Conservation (phyloP, 2,797 vertebrate genomes). For the Lepilemur septentrionalis region DNA sequence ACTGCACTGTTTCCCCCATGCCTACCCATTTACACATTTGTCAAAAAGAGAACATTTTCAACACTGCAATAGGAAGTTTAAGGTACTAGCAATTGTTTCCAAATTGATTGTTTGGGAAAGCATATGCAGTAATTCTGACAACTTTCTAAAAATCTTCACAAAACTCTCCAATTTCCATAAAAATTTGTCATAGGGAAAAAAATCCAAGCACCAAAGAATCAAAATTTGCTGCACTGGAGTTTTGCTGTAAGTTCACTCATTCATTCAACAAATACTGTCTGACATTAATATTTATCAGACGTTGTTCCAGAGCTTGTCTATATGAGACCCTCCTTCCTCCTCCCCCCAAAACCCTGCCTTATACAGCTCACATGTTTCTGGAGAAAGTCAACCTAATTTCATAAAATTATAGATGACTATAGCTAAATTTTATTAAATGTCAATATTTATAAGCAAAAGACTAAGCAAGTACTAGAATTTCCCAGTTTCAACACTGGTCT, state of each 20-base stretch:
- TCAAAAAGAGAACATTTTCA: conserved; percentile 48
- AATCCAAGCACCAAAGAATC: background rate
- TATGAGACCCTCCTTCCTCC: accelerated
- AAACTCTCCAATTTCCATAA: background rate
- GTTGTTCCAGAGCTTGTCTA: background rate
- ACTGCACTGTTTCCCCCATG: conserved; percentile 56
- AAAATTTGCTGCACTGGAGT: background rate
- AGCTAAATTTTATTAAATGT: background rate
- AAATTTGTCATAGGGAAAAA: background rate
- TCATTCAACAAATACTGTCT: background rate
- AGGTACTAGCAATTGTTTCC: background rate
- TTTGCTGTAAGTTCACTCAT: background rate
- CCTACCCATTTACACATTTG: conserved; percentile 62
- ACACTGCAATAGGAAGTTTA: background rate
- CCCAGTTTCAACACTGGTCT: background rate
- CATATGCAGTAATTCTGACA: background rate
- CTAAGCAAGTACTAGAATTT: background rate
- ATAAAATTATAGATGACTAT: background rate
- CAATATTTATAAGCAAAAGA: background rate
- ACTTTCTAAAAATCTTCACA: background rate
- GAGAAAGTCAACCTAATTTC: background rate
- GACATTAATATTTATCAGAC: background rate
- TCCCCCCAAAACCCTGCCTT: background rate
- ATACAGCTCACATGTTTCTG: background rate
- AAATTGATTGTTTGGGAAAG: background rate